These are phyloP conservation scores for Poeciliopsis infans DNA, from an alignment of 2,797 vertebrate species.

Conservation along the genomic window DNA sequence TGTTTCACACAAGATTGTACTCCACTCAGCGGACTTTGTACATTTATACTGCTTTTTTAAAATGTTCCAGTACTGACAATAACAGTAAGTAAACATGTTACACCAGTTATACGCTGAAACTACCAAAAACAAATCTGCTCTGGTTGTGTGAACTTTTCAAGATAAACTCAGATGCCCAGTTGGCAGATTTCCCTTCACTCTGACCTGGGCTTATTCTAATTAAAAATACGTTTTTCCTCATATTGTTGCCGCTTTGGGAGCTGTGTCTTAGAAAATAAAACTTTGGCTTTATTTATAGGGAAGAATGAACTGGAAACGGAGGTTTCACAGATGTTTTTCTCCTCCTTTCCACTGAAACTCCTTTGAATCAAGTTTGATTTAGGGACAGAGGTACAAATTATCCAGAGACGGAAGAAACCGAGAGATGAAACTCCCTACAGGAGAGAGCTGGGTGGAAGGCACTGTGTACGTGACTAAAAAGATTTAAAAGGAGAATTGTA, in stretches of 20 bases:
- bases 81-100: not conserved
- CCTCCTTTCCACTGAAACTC: too few relatives aligned
- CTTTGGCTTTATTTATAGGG: too few relatives aligned
- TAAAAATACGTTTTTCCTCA: not conserved
- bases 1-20: not conserved
- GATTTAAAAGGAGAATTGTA: too few relatives aligned
- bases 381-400: too few relatives aligned
- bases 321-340: too few relatives aligned
- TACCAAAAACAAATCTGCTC: not conserved
- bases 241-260: not conserved
- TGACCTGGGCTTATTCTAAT: not conserved
- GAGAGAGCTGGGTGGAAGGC: too few relatives aligned
- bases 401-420: too few relatives aligned
- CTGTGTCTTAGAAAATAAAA: too few relatives aligned
- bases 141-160: not conserved
- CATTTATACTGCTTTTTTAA: not conserved
- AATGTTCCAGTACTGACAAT: not conserved
- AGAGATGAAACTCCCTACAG: too few relatives aligned
- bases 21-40: not conserved
- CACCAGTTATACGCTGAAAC: not conserved
- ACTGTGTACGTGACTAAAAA: too few relatives aligned
- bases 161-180: not conserved
- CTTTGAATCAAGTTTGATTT: too few relatives aligned
- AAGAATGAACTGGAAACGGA: too few relatives aligned
- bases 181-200: not conserved